Percentiles rank a stretch among this genome's conserved stretches.
phyloP scores from a whole-genome alignment of 2,113 vertebrate genomes.

The Aviceda subcristata region DNA sequence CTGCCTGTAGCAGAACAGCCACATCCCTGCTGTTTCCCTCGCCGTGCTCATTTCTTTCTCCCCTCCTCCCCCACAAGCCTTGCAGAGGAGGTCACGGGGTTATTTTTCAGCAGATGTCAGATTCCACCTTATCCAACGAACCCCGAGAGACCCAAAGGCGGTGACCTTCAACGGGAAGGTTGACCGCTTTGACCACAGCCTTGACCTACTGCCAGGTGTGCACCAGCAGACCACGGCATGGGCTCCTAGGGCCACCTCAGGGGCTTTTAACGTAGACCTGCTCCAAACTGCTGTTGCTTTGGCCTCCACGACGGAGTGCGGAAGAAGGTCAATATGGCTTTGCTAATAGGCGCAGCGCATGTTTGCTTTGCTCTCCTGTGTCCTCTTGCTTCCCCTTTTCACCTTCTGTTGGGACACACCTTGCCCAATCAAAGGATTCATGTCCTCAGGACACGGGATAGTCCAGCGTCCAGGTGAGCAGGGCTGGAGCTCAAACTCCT shows the following conservation, averaged over 20 bases:
- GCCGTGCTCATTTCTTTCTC: background rate
- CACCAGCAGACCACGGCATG: background rate
- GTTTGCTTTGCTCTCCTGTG: background rate
- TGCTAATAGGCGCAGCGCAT: no score
- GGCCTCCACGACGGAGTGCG: rapidly evolving
- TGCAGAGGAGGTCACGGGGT: background rate
- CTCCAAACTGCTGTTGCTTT: background rate
- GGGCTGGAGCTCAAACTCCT: background rate
- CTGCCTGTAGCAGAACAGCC: background rate
- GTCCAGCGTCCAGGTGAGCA: background rate
- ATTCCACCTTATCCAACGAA: background rate
- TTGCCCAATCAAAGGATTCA: background rate
- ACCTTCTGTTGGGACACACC: background rate
- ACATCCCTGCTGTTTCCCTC: background rate
- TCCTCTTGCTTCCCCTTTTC: background rate
- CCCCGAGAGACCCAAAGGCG: background rate
- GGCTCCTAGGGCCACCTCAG: background rate
- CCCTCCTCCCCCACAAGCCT: background rate
- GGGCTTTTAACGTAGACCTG: background rate
- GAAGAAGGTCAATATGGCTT: background rate
- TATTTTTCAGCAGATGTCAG: background rate
- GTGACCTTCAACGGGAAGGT: background rate
- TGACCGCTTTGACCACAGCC: background rate
- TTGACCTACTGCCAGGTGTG: background rate
- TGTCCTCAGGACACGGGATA: background rate